Evolutionary conservation across 2,888 invertebrate species (phyloP), one percentile per base, ranked within the genome.

Genomic region (Oxytorus armatus): DNA sequence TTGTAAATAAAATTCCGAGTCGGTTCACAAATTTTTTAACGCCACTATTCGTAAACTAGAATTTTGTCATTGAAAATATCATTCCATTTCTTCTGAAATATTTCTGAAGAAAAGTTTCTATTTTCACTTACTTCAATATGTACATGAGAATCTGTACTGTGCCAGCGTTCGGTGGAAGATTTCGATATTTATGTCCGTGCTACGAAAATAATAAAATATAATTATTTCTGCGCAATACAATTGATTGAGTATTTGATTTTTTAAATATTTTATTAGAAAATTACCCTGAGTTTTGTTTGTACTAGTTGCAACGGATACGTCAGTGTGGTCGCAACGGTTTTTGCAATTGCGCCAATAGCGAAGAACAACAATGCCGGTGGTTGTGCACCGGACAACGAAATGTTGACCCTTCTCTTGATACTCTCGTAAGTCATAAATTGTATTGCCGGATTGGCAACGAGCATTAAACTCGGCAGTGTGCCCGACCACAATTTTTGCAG

Each of bases 361-460:
- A 94, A 84, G 87, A 95, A 95, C 85, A 95, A 95, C 70, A 94
- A 93, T 39, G 95, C 92, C 4, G 95, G 94, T 68, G 94, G 93
- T 83, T 94, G 93, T 57, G 92, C 89, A n/a, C 92, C 92, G 0
- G 90, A 89, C 21, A 93, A 90, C 74, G 92, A 92, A 4, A 93
- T 90, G 10, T 92, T 92, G 59, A 96, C 92, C 83, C 94, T 94
- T 76, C 97, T 93, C 91, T 98, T 98, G 11, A 98, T 92, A 69
- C 95, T 93, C 92, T 98, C 98, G 91, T 98, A 98, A 66, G 97
- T 95, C 95, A 98, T 97, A 90, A 98, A 98, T 91, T 98, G 98
- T 82, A 98, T 95, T 0, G 98, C 97, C 14, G 98, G 98, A 92
- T 98, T 98, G 8, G 95, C 94, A 18, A 97, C 97, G 42, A 98